phyloP scores from a whole-genome alignment of 2,113 vertebrate genomes.

The Microcebus murinus region DNA sequence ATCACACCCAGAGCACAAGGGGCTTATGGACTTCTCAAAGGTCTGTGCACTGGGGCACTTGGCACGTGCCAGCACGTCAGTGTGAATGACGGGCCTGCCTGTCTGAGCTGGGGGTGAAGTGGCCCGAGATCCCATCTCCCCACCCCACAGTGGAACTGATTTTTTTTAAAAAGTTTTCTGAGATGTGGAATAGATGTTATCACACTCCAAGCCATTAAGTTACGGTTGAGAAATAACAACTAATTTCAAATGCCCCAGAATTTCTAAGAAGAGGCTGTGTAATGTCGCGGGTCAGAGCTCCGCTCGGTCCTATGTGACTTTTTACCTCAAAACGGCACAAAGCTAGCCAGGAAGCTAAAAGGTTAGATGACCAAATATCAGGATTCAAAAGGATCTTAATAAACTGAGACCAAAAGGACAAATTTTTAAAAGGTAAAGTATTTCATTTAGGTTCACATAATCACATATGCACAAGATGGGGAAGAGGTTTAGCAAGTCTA shows the following conservation, averaged over 20 bases:
- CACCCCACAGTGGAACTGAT: not conserved
- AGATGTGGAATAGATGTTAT: not conserved
- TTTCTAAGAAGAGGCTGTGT: not conserved
- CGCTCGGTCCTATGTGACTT: not conserved
- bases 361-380: not conserved
- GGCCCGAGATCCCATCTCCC: not conserved
- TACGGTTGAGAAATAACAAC: not conserved
- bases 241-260: not conserved
- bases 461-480: not conserved
- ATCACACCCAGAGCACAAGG: not conserved
- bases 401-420: not conserved
- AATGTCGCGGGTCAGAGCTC: not conserved
- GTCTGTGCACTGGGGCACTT: too few species aligned
- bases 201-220: not conserved
- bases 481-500: not conserved
- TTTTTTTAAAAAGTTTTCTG: not conserved
- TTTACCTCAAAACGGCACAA: not conserved
- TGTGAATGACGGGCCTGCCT: not conserved
- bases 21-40: not conserved
- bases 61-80: too few species aligned
- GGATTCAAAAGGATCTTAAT: not conserved
- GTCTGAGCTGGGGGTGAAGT: not conserved
- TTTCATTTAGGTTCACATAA: not conserved
- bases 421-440: not conserved
- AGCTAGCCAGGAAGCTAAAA: not conserved